Conservation (phyloP, 2,888 invertebrate species). For the Apotomis capreana region DNA sequence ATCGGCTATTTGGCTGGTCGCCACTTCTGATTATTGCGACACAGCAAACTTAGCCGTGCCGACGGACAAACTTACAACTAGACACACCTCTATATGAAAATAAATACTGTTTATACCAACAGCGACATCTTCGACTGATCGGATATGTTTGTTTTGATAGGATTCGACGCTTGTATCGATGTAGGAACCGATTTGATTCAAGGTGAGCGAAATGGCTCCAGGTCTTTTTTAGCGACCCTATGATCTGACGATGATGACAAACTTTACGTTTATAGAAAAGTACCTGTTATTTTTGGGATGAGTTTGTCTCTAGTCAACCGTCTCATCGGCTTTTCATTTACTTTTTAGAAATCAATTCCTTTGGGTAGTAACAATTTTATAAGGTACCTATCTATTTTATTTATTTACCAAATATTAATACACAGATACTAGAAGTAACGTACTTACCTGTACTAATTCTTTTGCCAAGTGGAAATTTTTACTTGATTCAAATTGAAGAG, state of each 20-base stretch:
- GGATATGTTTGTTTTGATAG: constrained; percentile 19
- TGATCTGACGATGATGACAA: not conserved
- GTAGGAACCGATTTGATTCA: constrained; percentile 48
- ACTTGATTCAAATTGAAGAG: too few species aligned
- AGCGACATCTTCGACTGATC: not conserved
- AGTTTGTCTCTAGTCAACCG: too few species aligned
- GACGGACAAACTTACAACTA: constrained; percentile 7
- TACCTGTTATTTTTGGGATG: not conserved
- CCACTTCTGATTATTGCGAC: constrained; percentile 41
- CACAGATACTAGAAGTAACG: too few species aligned
- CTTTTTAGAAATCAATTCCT: too few species aligned
- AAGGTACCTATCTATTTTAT: too few species aligned
- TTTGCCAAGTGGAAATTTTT: too few species aligned
- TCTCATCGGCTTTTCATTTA: too few species aligned
- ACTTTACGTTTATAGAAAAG: not conserved
- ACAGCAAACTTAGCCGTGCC: constrained; percentile 24
- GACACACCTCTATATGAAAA: not conserved
- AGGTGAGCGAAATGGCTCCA: constrained; percentile 41
- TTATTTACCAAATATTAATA: too few species aligned
- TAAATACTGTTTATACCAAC: not conserved
- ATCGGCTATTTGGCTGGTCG: constrained; percentile 48
- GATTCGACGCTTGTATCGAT: constrained; percentile 44
- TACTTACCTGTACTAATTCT: too few species aligned
- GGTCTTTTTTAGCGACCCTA: constrained; percentile 15
- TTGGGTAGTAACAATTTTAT: too few species aligned